Evolutionary conservation across 2,113 vertebrate species (phyloP), one percentile per base, ranked within the genome.

Genomic region (Equus przewalskii): DNA sequence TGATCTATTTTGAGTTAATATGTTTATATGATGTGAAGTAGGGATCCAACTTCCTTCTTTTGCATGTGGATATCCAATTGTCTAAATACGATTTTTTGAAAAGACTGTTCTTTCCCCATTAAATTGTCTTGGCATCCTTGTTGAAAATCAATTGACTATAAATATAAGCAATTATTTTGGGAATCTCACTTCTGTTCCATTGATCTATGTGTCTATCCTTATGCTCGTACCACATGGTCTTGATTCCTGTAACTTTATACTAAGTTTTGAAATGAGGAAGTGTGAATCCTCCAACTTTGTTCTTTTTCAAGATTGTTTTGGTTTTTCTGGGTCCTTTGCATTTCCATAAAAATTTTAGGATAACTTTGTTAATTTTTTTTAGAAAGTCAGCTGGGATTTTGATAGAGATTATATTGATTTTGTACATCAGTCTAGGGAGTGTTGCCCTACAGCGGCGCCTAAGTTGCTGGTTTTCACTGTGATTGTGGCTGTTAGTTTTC

Each of bases 21-120:
- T 41, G 78, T 88, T 5, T 10, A 49, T 69, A 56, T 54, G 24
- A 28, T 82, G 19, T 76, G 62, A 83, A 46, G 81, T 62, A 54
- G 30, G 16, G 18, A 91, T 84, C 51, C 21, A 85, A 12, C 49
- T 88, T 92, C 41, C 87, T 73, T 95, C 49, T 76, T 94, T 91
- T 91, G 6, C 60, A 33, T 88, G 64, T 82, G 21, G 30, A 46
- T 90, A 70, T 62, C n/a, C 7, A 86, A 3, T 41, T 91, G 13
- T 88, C 15, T 78, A 7, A 70, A 19, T 64, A 76, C 21, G 6
- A 49, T 83, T 79, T 82, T 64, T 91, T 88, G 75, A 91, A 94
- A 84, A 72, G 26, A 65, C 3, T 58, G 14, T 33, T 76, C 18
- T 96, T 69, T 79, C 11, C 8, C 12, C 28, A 85, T 30, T 85